Base-by-base conservation (phyloP, 2,113 vertebrate species). In the Trematomus loennbergii region DNA sequence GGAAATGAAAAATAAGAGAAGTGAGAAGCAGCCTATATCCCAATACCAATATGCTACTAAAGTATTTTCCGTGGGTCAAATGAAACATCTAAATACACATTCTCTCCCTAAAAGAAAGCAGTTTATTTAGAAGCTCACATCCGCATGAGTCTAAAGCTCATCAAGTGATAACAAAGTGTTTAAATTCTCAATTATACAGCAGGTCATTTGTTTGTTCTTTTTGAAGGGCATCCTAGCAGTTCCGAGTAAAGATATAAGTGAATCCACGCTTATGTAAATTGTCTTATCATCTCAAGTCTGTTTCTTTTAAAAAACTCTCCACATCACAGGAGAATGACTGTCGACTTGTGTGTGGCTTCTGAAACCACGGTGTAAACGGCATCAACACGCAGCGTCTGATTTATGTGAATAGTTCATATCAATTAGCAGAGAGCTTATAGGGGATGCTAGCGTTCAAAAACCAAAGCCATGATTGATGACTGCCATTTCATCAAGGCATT, bases 401-500 rank as follows among this genome's bases (percentile, higher is more conserved):
- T 93, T 89, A 93, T 89, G 82, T 63, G 36, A 78, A 65, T 50
- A 58, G 72, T 85, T 81, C 86, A 68, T 86, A 87, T 89, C 78
- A 89, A 88, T 92, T 89, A 93, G 87, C 9, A 15, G 72, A 88
- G 59, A 74, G 85, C 81, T 79, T 85, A 82, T 60, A 88, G 62
- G 57, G 22, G 71, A 78, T 50, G 78, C 67, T 81, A 78, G 79
- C 73, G 58, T 84, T 79, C 75, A 64, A 82, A 40, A 83, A 83
- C 77, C 64, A 45, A 83, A 83, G 80, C 80, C 46, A 13, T 90
- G 92, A 92, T 90, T 90, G 90, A 94, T 88, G 85, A 88, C 74
- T 81, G 91, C 86, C 81, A 84, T 90, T 90, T 91, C 61, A 91
- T 83, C 84, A 77, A 75, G 74, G 75, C 87, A 82, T 92, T 93